Evolutionary conservation across 2,113 vertebrate genomes (phyloP), one percentile per base, ranked within the genome.

Genomic region (Cryptoleucopteryx plumbea): DNA sequence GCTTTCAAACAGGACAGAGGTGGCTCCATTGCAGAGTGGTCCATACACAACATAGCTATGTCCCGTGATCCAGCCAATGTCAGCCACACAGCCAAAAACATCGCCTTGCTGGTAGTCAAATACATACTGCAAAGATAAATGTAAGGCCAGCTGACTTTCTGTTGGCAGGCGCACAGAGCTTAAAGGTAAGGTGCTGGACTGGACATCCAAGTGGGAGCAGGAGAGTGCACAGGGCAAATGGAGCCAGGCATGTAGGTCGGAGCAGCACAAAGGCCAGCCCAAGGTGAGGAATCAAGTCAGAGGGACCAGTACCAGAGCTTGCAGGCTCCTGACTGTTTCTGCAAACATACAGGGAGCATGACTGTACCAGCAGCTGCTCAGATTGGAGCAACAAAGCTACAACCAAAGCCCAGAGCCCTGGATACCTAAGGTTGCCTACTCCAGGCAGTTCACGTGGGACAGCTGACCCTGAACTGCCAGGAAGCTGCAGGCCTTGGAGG

Each of bases 61-160:
- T 77, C 99, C 99, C 1, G 99, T 99, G 78, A 99, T 99, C 99
- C 99, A 99, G 88, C 99, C 99, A n/a, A 99, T 98, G 94, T 99
- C 99, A 0, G 99, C 99, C 94, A 99, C 97, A 63, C 99, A 99
- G 94, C 99, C 98, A 21, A 99, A 99, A 89, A 99, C 97, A 50
- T 99, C 99, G 0, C 98, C 99, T 55, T 98, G 98, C 58, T 89
- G 98, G 97, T 98, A 98, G 97, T 99, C 98, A 94, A 99, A 99
- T 66, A 99, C 99, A 58, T 98, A 98, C 99, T 99, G 98, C 50
- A 95, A 97, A 82, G 70, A 96, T 77, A 89, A 97, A 93, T 5
- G 62, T 82, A 86, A 93, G 74, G 83, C 47, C 91, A 86, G 48
- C 70, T 97, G 94, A 96, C 47, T 89, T 74, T 48, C 86, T 27